Base-by-base conservation (phyloP, 2,797 vertebrate species). In the Acestrorhynchus altus region DNA sequence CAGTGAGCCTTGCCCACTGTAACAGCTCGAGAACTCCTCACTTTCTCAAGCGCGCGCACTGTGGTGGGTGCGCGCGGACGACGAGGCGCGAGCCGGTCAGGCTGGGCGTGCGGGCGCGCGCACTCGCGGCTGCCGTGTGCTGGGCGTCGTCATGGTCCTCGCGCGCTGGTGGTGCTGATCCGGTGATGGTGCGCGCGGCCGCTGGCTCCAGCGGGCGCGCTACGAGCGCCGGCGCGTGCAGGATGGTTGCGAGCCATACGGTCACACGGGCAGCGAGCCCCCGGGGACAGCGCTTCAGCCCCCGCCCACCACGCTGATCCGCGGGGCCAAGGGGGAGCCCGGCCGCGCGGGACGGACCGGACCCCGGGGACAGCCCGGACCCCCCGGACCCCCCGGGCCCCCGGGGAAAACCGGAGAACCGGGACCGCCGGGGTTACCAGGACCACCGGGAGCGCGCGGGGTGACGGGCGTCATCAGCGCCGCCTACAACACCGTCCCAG, bases 181-280 rank as follows among this genome's bases (percentile, higher is more conserved):
- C 97, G 80, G 96, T 98, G 83, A 91, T 98, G 91, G 97, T 99
- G 82, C 98, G 95, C 94, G 96, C 97, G 52, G 52, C 52, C 75
- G 97, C 96, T 74, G 96, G 97, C 81, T 92, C 94, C 8, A 1
- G 20, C 52, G 35, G 96, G 94, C 95, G 70, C 95, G 96, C 88
- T 97, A 98, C 88, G 97, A 99, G 97, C 98, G 97, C 94, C 99
- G 84, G 96, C 79, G 96, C 96, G 84, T 99, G 98, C 92, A 95
- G 96, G 85, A 99, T 98, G 97, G 95, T 98, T 99, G 98, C 89
- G 98, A 98, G 88, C 94, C 97, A 59, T 96, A 98, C 74, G 94
- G 93, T 24, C 20, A 93, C 93, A 78, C 93, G 94, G 0, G 94
- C 95, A 84, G 39, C 68, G 64, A 46, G 71, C 64, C 39, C 56